Evolutionary conservation across 2,888 invertebrate species (phyloP), one percentile per base, ranked within the genome.

Genomic region (Glyphotaelius pellucidus): DNA sequence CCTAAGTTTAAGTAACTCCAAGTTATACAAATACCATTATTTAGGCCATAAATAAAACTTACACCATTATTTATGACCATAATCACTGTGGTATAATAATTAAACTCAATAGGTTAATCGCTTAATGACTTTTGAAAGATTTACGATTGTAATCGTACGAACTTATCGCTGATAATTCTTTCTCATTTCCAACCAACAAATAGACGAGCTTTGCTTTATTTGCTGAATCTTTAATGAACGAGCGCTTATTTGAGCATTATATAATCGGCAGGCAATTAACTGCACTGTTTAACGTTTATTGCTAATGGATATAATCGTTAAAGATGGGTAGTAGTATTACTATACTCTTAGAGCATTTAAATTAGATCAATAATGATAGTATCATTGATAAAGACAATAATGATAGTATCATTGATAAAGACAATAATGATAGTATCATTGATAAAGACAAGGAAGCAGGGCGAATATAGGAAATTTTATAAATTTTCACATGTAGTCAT

Each of bases 101-200:
- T 67, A 67, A 25, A 67, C 67, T n/a, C 67, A 67, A 67, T 67
- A 67, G 67, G n/a, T n/a, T 67, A 67, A 67, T 67, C 9, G 25
- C 67, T 67, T 67, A 81, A 81, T 32, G 81, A 42, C n/a, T 35
- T 38, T 35, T 85, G 85, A 42, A 85, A 38, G 85, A 85, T 85
- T 85, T 85, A 85, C 42, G 31, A 42, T n/a, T 38, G 3, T 85
- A 85, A 85, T 85, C 85, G 3, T 31, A 9, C 31, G 32, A 83
- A 32, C 81, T 32, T 31, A 83, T 35, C 81, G 81, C 81, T 32
- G 81, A 32, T 15, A 83, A 35, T 32, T 32, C 32, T 67, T 67
- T 83, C 32, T 35, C 7, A 83, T 32, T 83, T 15, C 81, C 32
- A 32, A 32, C 81, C 31, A 83, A 35, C 19, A 32, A 83, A 31